Percentiles rank a stretch among this genome's conserved stretches.
Conservation (phyloP, 2,888 invertebrate species). For the Eumacrocentrus americanus region DNA sequence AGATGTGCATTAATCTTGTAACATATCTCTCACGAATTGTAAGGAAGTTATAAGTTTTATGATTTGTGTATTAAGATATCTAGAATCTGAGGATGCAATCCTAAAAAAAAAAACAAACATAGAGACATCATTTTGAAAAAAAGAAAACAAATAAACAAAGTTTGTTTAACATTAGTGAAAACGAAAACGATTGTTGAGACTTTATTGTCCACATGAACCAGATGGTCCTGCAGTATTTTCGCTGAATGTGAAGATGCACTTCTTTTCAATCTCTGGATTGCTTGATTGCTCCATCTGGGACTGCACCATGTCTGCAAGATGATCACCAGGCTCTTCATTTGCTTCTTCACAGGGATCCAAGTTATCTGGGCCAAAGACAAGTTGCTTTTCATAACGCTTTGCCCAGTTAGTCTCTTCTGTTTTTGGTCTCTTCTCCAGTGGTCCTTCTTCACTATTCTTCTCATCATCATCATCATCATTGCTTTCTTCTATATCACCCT, state of each 20-base stretch:
- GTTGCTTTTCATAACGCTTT: slow-evolving; percentile 32
- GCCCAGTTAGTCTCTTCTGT: slow-evolving; percentile 34
- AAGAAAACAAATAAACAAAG: no score
- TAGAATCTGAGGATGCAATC: no score
- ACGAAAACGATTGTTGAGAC: no score
- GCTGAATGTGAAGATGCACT: slow-evolving; percentile 30
- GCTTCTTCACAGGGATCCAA: background rate
- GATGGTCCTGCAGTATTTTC: no score
- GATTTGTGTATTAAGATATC: no score
- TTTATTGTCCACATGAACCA: no score
- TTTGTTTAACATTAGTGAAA: no score
- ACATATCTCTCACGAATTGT: no score
- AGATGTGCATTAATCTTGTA: no score
- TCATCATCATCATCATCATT: slow-evolving; percentile 10
- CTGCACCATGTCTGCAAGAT: slow-evolving; percentile 2
- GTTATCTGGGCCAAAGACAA: slow-evolving; percentile 33
- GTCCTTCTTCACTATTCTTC: slow-evolving; percentile 13
- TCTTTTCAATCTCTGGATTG: slow-evolving; percentile 24
- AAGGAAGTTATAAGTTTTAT: no score
- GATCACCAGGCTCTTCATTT: background rate
- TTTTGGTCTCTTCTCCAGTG: slow-evolving; percentile 21
- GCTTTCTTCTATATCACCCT: background rate
- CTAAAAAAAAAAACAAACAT: no score
- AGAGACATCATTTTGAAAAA: no score
- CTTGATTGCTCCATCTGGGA: slow-evolving; percentile 2